Percentiles rank a stretch among this genome's conserved stretches.
Conservation (phyloP, 2,113 vertebrate genomes). For the Melanerpes formicivorus region DNA sequence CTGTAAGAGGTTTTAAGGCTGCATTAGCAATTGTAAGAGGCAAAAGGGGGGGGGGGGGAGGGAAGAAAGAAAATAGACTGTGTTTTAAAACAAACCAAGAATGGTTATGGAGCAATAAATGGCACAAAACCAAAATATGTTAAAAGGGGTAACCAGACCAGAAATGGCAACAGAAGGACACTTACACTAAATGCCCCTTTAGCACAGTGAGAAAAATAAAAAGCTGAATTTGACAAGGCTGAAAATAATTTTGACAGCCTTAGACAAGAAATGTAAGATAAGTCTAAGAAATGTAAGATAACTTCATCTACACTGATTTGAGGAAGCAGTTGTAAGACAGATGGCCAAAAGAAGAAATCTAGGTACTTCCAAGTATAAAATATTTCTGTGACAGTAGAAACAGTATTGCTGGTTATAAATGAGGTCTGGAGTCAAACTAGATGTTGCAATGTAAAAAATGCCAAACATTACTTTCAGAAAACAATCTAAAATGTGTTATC, state of each 20-base stretch:
- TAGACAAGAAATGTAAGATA: slow-evolving; percentile 15
- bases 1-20: not conserved
- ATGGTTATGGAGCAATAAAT: slow-evolving; percentile 10
- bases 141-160: slow-evolving; percentile 1
- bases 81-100: slow-evolving; percentile 7
- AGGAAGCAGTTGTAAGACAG: slow-evolving; percentile 24
- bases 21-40: not conserved
- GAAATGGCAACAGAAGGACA: slow-evolving; percentile 24
- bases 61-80: not conserved
- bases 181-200: not conserved
- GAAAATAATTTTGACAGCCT: slow-evolving; percentile 49
- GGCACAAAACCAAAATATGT: slow-evolving; percentile 7
- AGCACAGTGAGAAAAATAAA: not conserved
- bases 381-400: not conserved
- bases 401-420: not conserved
- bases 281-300: slow-evolving; percentile 4
- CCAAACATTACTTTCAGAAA: not conserved
- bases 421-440: not conserved
- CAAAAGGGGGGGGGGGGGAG: not conserved
- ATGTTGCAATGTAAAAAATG: not conserved
- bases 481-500: not conserved
- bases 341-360: slow-evolving; percentile 4
- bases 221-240: slow-evolving; percentile 24
- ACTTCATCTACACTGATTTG: not conserved
- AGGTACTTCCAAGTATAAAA: not conserved